Evolutionary conservation across 2,113 vertebrate species (phyloP).

Genomic region (Myocastor coypus): DNA sequence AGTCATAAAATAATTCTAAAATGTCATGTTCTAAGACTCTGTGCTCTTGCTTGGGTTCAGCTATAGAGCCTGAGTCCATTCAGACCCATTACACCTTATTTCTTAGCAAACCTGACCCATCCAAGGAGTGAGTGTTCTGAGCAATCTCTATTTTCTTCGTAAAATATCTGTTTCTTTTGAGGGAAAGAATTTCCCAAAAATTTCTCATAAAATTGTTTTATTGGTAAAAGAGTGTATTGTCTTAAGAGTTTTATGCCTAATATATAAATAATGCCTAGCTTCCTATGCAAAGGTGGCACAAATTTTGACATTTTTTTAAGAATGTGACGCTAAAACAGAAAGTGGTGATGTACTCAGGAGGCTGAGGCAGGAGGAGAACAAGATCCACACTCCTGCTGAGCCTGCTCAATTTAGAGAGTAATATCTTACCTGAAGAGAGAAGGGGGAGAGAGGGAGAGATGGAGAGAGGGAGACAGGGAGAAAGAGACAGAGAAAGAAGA

Average conservation of each 20-base stretch:
- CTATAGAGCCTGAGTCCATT: fast-evolving
- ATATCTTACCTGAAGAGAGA: background rate
- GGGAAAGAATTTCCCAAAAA: background rate
- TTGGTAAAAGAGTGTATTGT: background rate
- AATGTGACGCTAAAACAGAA: background rate
- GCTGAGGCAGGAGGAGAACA: background rate
- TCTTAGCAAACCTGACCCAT: background rate
- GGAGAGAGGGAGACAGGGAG: fast-evolving
- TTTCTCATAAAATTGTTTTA: background rate
- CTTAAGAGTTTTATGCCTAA: background rate
- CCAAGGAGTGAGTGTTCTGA: background rate
- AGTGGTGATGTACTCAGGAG: background rate
- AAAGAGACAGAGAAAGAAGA: fast-evolving
- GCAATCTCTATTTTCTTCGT: background rate
- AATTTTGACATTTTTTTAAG: constrained; percentile 49
- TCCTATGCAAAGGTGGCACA: constrained; percentile 33
- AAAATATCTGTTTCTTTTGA: background rate
- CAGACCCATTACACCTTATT: background rate
- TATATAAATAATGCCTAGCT: background rate
- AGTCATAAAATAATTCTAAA: background rate
- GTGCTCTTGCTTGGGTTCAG: background rate
- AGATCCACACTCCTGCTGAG: background rate
- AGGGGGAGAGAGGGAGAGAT: fast-evolving
- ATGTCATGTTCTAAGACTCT: background rate
- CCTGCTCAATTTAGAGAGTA: background rate